Base-by-base conservation (phyloP, 1,140 invertebrate species). In the Bombus breviceps region DNA sequence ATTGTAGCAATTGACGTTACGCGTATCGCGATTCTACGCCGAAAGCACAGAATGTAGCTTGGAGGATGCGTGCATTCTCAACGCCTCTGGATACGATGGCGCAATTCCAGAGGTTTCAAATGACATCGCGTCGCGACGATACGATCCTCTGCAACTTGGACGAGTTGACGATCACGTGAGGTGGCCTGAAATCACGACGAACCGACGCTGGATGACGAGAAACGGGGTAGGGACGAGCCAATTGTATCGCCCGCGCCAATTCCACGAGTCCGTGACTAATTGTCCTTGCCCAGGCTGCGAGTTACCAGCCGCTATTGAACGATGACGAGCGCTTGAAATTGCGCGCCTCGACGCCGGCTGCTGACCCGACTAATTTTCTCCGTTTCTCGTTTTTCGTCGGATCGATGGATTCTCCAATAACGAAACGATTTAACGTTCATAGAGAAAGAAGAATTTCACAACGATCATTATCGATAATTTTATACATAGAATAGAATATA, bases 191-290 rank as follows among this genome's bases (percentile, higher is more conserved):
- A 43, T 41, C 64, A 66, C 13, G 64, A n/a, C 64, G 64, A 32
- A 18, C 1, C 6, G 64, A 32, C 6, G 15, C 6, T 66, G 32
- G 32, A 64, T 32, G 41, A 15, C 57, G 62, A 59, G 32, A 22
- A 34, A 37, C 66, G 34, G 1, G 8, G n/a, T 22, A 25, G 72
- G 73, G 68, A 69, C n/a, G 64, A 75, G 86, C 71, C 86, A 81
- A 89, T 89, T 88, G 89, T 75, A 86, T 87, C 83, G 80, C 71
- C 86, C 86, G 76, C 82, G 79, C 77, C 89, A 90, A 86, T 90
- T 88, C 85, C 86, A 88, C 77, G 68, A 47, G 64, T 66, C 77
- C 77, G 81, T 81, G 81, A 90, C 89, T 90, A 90, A 88, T 90
- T 90, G 86, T 90, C 81, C 83, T 83, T 78, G 83, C 75, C 79